Conservation (phyloP, 2,113 vertebrate genomes). For the Atlantisia rogersi region DNA sequence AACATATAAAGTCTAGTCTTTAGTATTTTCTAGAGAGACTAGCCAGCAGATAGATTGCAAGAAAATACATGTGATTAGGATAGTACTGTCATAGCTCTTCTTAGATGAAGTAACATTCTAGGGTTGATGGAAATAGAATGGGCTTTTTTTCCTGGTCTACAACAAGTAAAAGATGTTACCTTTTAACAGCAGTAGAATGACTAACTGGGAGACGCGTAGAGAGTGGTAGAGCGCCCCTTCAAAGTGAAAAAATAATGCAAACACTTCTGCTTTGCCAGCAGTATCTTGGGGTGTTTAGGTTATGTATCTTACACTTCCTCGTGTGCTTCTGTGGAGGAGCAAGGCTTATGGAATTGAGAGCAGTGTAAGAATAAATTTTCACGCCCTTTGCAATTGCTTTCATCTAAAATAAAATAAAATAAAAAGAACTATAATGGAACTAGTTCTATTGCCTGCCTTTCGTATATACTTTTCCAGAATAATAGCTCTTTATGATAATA, state of each 20-base stretch:
- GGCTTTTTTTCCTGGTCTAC: background rate
- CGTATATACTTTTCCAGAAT: background rate
- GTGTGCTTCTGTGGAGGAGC: background rate
- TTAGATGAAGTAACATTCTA: background rate
- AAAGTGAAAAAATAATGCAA: background rate
- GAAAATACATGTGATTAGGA: background rate
- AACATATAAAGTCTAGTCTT: background rate
- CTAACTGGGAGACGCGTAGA: background rate
- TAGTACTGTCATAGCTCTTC: background rate
- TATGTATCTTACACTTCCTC: background rate
- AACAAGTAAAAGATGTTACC: background rate
- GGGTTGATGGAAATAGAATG: background rate
- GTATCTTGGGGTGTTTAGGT: background rate
- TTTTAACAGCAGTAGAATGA: background rate
- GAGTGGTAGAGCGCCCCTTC: background rate
- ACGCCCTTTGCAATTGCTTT: background rate
- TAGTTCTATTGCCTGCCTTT: background rate
- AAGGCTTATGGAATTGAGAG: background rate
- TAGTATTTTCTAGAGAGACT: background rate
- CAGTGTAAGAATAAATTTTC: background rate
- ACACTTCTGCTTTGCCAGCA: background rate
- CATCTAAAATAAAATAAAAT: background rate
- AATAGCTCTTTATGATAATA: background rate
- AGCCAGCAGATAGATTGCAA: background rate
- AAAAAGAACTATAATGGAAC: background rate